A percentile compares a stretch with the other conserved stretches of the same genome.
phyloP scores from a whole-genome alignment of 2,113 vertebrate species.

The Brienomyrus longianalis region DNA sequence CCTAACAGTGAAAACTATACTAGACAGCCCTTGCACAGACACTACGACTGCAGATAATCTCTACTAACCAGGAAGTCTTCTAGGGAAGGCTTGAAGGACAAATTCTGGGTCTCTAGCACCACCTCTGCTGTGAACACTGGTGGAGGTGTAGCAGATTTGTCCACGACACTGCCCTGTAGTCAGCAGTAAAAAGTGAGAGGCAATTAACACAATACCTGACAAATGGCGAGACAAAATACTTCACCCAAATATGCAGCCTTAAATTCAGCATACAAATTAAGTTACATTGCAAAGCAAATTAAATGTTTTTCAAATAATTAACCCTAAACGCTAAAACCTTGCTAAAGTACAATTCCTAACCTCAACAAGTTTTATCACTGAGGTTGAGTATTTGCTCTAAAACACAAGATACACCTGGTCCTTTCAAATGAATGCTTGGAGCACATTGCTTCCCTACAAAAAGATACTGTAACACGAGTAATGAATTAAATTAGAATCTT shows the following conservation, averaged over 20 bases:
- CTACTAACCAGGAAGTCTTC: slow-evolving; percentile 69
- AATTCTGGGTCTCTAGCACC: slow-evolving; percentile 57
- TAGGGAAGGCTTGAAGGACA: slow-evolving; percentile 66
- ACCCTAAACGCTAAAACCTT: neutral
- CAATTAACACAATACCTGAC: too few species aligned
- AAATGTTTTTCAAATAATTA: neutral
- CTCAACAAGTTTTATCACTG: neutral
- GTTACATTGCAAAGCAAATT: neutral
- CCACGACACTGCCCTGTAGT: slow-evolving; percentile 31
- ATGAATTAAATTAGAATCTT: neutral
- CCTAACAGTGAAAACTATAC: neutral
- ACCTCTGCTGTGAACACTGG: slow-evolving; percentile 73
- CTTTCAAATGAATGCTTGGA: neutral
- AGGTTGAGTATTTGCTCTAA: neutral
- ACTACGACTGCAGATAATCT: neutral
- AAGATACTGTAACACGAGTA: neutral
- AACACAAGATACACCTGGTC: neutral
- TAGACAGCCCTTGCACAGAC: neutral
- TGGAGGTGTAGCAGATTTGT: slow-evolving; percentile 34
- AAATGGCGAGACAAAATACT: neutral
- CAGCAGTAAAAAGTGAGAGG: neutral
- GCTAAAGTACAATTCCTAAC: neutral
- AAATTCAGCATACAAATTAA: neutral
- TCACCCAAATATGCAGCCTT: neutral
- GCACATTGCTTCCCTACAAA: neutral